A percentile compares a stretch with the other conserved stretches of the same genome.
Evolutionary conservation across 2,888 invertebrate species (phyloP).

Genomic region (Phrixothrix hirtus): DNA sequence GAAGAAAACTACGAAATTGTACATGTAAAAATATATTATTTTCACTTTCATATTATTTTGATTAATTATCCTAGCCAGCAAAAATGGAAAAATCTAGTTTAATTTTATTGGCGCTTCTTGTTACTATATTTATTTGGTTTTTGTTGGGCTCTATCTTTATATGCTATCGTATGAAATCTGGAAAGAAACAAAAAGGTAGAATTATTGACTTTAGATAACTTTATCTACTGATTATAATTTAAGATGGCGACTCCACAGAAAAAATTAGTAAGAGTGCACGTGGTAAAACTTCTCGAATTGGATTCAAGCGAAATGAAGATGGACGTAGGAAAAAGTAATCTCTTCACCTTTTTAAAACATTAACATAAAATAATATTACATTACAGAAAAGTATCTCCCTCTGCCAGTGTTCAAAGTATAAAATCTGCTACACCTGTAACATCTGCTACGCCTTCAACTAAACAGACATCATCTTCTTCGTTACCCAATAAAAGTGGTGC

Average conservation of each 20-base stretch:
- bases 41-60: not conserved
- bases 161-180: conserved; percentile 41
- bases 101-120: conserved; percentile 43
- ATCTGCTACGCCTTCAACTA: too few relatives aligned
- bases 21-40: too few relatives aligned
- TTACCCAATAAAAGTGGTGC: too few relatives aligned
- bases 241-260: not conserved
- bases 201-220: not conserved
- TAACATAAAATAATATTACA: too few relatives aligned
- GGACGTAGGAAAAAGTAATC: too few relatives aligned
- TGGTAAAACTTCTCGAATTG: not conserved
- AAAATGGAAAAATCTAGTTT: conserved; percentile 31
- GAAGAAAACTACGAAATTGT: not conserved
- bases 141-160: conserved; percentile 49
- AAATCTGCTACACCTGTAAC: too few relatives aligned
- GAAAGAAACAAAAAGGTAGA: conserved; percentile 9
- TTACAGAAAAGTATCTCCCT: too few relatives aligned
- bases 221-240: not conserved
- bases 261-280: not conserved
- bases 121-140: conserved; percentile 52
- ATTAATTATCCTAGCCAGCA: not conserved
- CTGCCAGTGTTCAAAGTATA: too few relatives aligned
- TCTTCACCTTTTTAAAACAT: too few relatives aligned
- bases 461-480: too few relatives aligned
- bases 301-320: not conserved